phyloP scores from a whole-genome alignment of 2,797 vertebrate species.

The Sebastes elongatus region DNA sequence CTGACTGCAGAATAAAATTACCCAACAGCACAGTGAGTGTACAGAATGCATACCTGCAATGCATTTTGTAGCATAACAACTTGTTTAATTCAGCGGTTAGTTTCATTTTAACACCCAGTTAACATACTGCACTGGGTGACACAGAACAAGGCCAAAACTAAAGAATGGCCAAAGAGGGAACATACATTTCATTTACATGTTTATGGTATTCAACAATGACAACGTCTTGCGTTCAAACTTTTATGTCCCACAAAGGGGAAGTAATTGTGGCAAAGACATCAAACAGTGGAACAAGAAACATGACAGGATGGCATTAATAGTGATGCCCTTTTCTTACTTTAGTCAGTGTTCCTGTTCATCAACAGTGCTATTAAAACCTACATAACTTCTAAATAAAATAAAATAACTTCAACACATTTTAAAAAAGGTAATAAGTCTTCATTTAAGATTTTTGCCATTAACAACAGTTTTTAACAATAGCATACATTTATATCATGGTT shows the following conservation, averaged over 20 bases:
- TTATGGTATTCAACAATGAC: constrained; percentile 67
- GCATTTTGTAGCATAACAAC: constrained; percentile 67
- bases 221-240: constrained; percentile 72
- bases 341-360: constrained; percentile 60
- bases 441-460: constrained; percentile 76
- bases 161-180: constrained; percentile 60
- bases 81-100: constrained; percentile 77
- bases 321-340: constrained; percentile 53
- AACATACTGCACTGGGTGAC: constrained; percentile 72
- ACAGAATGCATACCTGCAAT: constrained; percentile 62
- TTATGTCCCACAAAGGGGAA: constrained; percentile 62
- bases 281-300: constrained; percentile 67
- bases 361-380: constrained; percentile 75
- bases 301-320: constrained; percentile 58
- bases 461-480: constrained; percentile 67
- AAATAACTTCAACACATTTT: constrained; percentile 65
- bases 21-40: constrained; percentile 16
- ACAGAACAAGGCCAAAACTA: constrained; percentile 68
- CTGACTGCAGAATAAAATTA: constrained; percentile 3
- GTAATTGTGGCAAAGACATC: constrained; percentile 68
- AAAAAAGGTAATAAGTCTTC: constrained; percentile 74
- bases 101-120: constrained; percentile 70
- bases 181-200: constrained; percentile 72
- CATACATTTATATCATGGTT: constrained; percentile 72
- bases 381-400: constrained; percentile 66